These are phyloP conservation scores for Neoitamus cyanurus DNA, from an alignment of 2,888 invertebrate species.

Conservation along the genomic window DNA sequence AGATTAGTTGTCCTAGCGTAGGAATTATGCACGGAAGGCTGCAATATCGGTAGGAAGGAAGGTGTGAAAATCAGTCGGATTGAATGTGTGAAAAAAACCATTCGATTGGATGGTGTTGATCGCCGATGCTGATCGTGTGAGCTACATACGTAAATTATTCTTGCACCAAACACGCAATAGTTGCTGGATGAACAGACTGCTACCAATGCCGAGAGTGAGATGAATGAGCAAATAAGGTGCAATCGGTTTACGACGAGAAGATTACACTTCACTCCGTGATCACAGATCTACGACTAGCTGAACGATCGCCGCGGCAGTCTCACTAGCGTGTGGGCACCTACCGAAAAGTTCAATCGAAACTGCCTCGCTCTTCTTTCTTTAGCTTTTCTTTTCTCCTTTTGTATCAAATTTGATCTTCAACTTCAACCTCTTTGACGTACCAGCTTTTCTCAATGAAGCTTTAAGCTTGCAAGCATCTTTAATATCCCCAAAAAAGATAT, in stretches of 20 bases:
- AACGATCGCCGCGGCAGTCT: slow-evolving; percentile 10
- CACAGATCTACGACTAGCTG: slow-evolving; percentile 48
- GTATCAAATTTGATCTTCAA: slow-evolving; percentile 18
- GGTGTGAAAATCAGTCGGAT: not conserved
- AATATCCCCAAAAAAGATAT: not conserved
- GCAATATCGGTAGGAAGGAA: not conserved
- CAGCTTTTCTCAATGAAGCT: slow-evolving; percentile 15
- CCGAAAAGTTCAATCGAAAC: not conserved
- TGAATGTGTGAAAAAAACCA: not conserved
- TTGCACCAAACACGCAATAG: slow-evolving; percentile 16
- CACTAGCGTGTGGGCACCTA: not conserved
- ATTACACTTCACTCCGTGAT: slow-evolving; percentile 41
- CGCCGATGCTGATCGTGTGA: not conserved
- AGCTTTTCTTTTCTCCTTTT: not conserved
- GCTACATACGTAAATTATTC: not conserved
- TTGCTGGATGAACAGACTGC: not conserved
- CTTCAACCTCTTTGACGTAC: not conserved
- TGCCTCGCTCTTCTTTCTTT: not conserved
- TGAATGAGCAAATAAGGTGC: slow-evolving; percentile 18
- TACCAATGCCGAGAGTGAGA: not conserved
- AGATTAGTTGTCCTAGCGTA: not conserved
- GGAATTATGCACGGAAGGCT: slow-evolving; percentile 8
- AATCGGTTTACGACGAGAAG: not conserved
- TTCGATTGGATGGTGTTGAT: not conserved
- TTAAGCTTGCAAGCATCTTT: not conserved